Evolutionary conservation across 1,140 invertebrate genomes (phyloP).

Genomic region (Caerostris darwini): DNA sequence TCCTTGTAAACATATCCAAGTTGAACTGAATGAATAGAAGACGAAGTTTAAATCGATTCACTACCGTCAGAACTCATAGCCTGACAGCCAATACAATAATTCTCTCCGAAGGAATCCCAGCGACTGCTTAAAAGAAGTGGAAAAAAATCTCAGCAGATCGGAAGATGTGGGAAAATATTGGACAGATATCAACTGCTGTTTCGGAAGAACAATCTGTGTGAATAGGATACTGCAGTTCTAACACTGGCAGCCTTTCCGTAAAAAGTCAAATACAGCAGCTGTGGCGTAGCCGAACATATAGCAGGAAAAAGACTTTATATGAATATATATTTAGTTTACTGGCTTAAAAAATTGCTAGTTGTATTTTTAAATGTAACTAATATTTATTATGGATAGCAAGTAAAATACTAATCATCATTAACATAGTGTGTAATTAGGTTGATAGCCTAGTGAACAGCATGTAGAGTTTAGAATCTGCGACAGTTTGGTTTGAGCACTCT

Average conservation of each 20-base stretch:
- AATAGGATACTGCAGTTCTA: background rate
- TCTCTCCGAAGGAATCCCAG: background rate
- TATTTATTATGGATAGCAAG: too few species aligned
- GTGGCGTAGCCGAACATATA: too few species aligned
- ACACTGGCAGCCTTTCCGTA: background rate
- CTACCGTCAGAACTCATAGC: constrained; percentile 26
- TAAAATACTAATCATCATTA: too few species aligned
- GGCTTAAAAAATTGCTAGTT: too few species aligned
- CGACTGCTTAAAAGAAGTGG: background rate
- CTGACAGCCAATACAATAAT: constrained; percentile 22
- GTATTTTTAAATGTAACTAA: too few species aligned
- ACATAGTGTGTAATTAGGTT: too few species aligned
- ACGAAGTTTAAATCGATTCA: constrained; percentile 18
- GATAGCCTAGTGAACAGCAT: too few species aligned
- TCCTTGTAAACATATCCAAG: background rate
- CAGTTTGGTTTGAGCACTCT: too few species aligned
- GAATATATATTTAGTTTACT: too few species aligned
- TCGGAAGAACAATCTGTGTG: background rate
- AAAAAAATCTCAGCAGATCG: background rate
- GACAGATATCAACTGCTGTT: background rate
- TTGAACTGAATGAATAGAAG: constrained; percentile 6
- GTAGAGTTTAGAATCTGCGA: too few species aligned
- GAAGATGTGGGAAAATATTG: constrained; percentile 20
- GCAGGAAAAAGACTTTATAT: too few species aligned
- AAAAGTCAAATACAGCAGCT: background rate